A percentile compares a stretch with the other conserved stretches of the same genome.
Evolutionary conservation across 2,797 vertebrate species (phyloP).

Genomic region (Lepidocolaptes lacrymiger): DNA sequence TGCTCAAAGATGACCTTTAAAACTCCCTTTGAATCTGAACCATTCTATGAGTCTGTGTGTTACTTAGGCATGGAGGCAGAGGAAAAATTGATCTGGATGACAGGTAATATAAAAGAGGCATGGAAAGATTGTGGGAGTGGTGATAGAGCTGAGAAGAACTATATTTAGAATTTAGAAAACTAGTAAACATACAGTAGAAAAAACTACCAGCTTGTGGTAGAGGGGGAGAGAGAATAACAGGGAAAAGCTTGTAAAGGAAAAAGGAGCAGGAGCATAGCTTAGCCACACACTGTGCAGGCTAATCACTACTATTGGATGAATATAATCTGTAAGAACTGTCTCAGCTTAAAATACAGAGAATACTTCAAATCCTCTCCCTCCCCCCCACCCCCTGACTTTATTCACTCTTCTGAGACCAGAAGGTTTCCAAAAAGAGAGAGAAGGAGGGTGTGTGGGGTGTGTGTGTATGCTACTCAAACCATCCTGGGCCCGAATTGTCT

Average conservation of each 20-base stretch:
- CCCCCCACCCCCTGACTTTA: neutral
- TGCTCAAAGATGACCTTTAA: neutral
- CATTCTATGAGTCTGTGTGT: neutral
- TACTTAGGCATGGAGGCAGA: neutral
- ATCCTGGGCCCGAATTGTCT: neutral
- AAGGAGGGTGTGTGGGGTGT: too few species aligned
- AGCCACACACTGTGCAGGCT: neutral
- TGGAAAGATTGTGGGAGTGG: neutral
- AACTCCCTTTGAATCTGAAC: neutral
- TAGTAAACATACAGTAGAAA: conserved; percentile 19
- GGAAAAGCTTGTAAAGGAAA: neutral
- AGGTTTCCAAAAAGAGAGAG: neutral
- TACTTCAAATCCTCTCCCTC: neutral
- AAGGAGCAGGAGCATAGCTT: neutral
- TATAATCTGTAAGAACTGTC: neutral
- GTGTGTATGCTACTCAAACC: neutral
- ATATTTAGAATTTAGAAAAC: neutral
- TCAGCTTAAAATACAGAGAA: neutral
- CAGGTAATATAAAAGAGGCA: neutral
- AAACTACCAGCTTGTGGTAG: neutral
- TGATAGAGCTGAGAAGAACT: neutral
- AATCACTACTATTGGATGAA: neutral
- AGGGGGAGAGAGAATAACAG: neutral
- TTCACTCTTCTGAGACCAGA: neutral
- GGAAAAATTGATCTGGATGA: neutral